Conservation (phyloP, 2,888 invertebrate genomes). For the Apocheima hispidaria region DNA sequence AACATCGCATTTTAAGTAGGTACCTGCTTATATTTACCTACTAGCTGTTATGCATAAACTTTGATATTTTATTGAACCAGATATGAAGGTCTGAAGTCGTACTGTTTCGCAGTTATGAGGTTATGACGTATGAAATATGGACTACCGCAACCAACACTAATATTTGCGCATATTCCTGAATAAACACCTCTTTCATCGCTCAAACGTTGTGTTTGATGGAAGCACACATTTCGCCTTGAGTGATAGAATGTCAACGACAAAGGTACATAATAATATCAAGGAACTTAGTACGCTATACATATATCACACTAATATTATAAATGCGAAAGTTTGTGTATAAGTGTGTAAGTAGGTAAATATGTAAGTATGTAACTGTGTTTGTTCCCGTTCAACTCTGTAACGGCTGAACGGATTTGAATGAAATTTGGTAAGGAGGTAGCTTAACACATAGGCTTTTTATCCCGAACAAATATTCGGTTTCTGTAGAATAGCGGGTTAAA, state of each 20-base stretch:
- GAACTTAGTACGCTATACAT: too few species aligned
- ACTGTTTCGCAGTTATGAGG: conserved; percentile 10
- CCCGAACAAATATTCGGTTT: too few species aligned
- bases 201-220: conserved; percentile 18
- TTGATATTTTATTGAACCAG: background rate
- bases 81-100: conserved; percentile 3
- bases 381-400: too few species aligned
- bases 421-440: too few species aligned
- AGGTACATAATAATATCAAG: too few species aligned
- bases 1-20: background rate
- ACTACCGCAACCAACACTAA: conserved; percentile 26
- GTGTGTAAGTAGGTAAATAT: too few species aligned
- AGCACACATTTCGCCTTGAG: conserved; percentile 19
- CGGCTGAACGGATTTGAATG: too few species aligned
- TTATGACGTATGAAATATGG: conserved; percentile 12
- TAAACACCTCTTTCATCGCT: conserved; percentile 25
- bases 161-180: conserved; percentile 21
- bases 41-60: background rate
- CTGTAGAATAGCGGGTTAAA: too few species aligned
- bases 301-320: too few species aligned
- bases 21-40: background rate
- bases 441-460: too few species aligned
- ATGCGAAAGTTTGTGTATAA: too few species aligned
- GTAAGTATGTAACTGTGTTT: too few species aligned
- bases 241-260: conserved; percentile 13